These are phyloP conservation scores for Aphelinus certus DNA, from an alignment of 1,140 invertebrate species.

Conservation along the genomic window DNA sequence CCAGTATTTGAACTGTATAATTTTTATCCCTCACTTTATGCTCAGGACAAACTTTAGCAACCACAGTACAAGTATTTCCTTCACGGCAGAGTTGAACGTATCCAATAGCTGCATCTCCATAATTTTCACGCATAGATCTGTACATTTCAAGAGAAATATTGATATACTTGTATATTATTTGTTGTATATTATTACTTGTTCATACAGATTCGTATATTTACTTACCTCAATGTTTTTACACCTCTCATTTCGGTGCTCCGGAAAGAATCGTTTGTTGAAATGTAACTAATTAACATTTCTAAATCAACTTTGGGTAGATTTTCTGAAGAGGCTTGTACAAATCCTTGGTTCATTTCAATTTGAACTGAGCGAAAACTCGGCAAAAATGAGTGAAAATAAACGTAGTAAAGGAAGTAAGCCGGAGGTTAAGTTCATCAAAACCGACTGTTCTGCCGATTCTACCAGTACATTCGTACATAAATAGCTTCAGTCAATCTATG, in stretches of 20 bases:
- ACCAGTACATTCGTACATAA: too few species aligned
- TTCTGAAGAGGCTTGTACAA: conserved; percentile 41
- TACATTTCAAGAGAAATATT: conserved; percentile 18
- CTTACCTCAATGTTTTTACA: conserved; percentile 29
- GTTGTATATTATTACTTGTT: neutral
- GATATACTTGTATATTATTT: neutral
- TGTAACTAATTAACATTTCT: conserved; percentile 42
- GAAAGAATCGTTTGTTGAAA: conserved; percentile 37
- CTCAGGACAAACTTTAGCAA: conserved; percentile 53
- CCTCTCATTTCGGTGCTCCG: conserved; percentile 3
- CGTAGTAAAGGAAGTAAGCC: too few species aligned
- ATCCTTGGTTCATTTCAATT: conserved; percentile 6
- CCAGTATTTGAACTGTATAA: conserved; percentile 42
- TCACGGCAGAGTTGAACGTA: conserved; percentile 51
- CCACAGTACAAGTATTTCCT: conserved; percentile 42
- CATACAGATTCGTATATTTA: neutral
- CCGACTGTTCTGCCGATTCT: too few species aligned
- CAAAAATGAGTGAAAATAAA: too few species aligned
- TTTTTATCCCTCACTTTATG: conserved; percentile 52
- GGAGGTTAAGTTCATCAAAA: too few species aligned
- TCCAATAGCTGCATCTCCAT: conserved; percentile 52
- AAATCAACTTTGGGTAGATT: conserved; percentile 49
- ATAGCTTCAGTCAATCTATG: too few species aligned
- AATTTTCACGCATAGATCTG: conserved; percentile 46
- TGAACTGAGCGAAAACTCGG: too few species aligned